A percentile compares a stretch with the other conserved stretches of the same genome.
Evolutionary conservation across 2,113 vertebrate genomes (phyloP).

Genomic region (Eclectus roratus): DNA sequence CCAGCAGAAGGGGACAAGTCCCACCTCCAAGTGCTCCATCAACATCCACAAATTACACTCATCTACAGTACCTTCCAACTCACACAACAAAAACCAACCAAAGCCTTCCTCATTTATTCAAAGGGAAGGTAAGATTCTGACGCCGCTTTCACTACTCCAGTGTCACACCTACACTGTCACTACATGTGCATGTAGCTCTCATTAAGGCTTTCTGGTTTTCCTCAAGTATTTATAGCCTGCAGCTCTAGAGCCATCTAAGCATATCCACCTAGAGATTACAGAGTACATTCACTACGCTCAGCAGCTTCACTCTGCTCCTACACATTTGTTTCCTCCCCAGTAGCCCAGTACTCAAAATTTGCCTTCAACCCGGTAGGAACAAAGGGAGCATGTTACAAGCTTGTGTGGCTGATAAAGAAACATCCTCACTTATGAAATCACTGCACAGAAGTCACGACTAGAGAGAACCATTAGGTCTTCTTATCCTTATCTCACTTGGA

Average conservation of each 20-base stretch:
- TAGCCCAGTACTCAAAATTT: neutral
- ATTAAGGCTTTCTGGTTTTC: neutral
- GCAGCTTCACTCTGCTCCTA: neutral
- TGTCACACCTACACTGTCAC: neutral
- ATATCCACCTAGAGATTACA: neutral
- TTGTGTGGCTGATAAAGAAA: neutral
- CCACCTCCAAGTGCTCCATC: neutral
- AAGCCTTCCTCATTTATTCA: neutral
- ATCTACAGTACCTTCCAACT: neutral
- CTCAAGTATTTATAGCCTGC: neutral
- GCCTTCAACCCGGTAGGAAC: neutral
- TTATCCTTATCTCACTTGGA: neutral
- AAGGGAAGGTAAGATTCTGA: neutral
- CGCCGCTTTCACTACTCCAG: neutral
- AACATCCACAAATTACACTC: neutral
- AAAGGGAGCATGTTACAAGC: neutral
- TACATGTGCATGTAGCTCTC: neutral
- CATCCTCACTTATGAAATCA: neutral
- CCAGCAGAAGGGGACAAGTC: neutral
- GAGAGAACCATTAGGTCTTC: neutral
- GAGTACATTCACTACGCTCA: neutral
- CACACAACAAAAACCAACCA: neutral
- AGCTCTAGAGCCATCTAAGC: neutral
- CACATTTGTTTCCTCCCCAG: neutral
- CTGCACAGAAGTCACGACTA: neutral